phyloP scores from a whole-genome alignment of 2,888 invertebrate genomes.

The Crocallis elinguaria region DNA sequence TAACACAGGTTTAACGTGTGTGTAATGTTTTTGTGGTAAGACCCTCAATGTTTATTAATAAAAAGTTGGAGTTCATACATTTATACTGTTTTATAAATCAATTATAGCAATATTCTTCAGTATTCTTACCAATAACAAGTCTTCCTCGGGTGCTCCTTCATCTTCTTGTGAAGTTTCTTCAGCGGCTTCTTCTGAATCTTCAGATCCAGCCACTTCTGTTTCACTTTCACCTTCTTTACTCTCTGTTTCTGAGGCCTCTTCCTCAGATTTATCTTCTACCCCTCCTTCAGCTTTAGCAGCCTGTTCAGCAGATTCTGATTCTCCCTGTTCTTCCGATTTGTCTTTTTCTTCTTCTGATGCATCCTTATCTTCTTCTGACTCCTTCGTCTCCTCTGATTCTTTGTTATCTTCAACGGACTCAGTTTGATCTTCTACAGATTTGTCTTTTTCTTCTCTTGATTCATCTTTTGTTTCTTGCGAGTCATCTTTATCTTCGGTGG shows the following conservation, averaged over 20 bases:
- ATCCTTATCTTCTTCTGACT: constrained; percentile 44
- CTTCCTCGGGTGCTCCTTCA: constrained; percentile 86
- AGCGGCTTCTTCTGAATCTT: constrained; percentile 51
- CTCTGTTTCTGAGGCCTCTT: constrained; percentile 53
- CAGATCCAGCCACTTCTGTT: constrained; percentile 46
- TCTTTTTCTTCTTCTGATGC: constrained; percentile 50
- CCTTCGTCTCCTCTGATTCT: constrained; percentile 42
- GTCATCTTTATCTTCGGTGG: constrained; percentile 52
- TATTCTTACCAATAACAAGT: constrained; percentile 83
- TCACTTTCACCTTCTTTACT: constrained; percentile 44
- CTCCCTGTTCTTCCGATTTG: constrained; percentile 35
- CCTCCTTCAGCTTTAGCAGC: constrained; percentile 44
- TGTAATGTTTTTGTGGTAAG: too few relatives aligned
- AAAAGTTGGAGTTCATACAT: too few relatives aligned
- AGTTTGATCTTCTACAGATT: constrained; percentile 48
- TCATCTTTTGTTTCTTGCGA: constrained; percentile 52
- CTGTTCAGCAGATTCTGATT: constrained; percentile 51
- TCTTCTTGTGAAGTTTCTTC: constrained; percentile 40
- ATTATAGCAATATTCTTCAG: too few relatives aligned
- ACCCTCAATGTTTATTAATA: too few relatives aligned
- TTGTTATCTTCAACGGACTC: constrained; percentile 44
- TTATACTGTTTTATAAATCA: too few relatives aligned
- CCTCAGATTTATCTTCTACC: constrained; percentile 45
- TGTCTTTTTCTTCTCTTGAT: constrained; percentile 51
- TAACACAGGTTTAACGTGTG: too few relatives aligned